Evolutionary conservation across 2,113 vertebrate genomes (phyloP).

Genomic region (Leptobrachium ailaonicum): DNA sequence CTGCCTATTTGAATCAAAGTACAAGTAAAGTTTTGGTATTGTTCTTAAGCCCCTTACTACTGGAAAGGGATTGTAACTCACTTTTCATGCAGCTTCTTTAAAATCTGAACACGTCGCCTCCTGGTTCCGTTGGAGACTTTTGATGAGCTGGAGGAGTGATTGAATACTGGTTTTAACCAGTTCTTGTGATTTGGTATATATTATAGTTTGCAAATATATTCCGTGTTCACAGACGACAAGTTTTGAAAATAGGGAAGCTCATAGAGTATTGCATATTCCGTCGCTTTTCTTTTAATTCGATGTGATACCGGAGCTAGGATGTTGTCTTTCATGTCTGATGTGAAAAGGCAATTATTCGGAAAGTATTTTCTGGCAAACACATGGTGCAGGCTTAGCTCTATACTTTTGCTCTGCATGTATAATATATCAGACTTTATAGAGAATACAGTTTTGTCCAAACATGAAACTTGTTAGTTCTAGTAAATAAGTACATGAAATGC

Average conservation of each 20-base stretch:
- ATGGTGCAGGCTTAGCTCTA: no score
- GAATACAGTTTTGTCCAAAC: no score
- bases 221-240: not conserved
- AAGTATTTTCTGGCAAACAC: no score
- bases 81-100: conserved; percentile 46
- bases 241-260: not conserved
- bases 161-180: not conserved
- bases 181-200: not conserved
- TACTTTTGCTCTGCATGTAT: no score
- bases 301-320: not conserved
- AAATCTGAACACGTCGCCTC: conserved; percentile 41
- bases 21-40: conserved; percentile 27
- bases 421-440: no score
- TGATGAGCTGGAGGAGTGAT: conserved; percentile 22
- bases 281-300: conserved; percentile 6
- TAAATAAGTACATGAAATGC: no score
- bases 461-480: no score
- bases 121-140: conserved; percentile 36
- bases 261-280: not conserved
- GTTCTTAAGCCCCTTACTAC: conserved; percentile 23
- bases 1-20: conserved; percentile 4
- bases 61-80: not conserved
- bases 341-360: no score
- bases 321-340: no score
- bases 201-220: not conserved